Evolutionary conservation across 2,797 vertebrate genomes (phyloP).

Genomic region (Scyliorhinus canicula): DNA sequence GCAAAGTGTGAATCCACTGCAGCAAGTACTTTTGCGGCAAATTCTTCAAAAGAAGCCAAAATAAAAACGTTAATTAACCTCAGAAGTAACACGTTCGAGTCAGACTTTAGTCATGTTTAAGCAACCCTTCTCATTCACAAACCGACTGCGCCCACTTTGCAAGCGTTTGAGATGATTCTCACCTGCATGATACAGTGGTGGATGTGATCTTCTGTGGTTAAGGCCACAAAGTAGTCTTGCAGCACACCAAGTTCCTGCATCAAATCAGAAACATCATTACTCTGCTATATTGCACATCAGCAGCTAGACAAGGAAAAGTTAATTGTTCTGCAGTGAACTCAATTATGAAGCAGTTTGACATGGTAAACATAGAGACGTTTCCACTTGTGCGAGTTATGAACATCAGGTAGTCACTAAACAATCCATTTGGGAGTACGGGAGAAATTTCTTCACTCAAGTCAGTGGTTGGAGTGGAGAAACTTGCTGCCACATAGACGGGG

Average conservation of each 20-base stretch:
- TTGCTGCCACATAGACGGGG: too few species aligned
- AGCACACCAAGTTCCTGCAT: conserved; percentile 78
- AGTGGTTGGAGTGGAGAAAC: not conserved
- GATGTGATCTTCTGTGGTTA: conserved; percentile 90
- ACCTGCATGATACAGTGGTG: conserved; percentile 82
- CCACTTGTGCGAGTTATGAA: not conserved
- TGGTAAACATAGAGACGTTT: not conserved
- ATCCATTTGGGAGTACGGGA: not conserved
- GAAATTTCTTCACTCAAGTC: not conserved
- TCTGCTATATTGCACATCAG: not conserved
- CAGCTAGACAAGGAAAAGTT: not conserved
- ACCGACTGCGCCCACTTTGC: not conserved
- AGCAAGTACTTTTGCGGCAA: not conserved
- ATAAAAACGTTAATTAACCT: not conserved
- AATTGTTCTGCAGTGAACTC: not conserved
- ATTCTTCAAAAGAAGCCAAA: conserved; percentile 36
- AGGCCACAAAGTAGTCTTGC: conserved; percentile 86
- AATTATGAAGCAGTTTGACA: not conserved
- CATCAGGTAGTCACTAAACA: not conserved
- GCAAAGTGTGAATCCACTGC: not conserved
- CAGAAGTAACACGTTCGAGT: not conserved
- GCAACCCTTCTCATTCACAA: not conserved
- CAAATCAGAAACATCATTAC: conserved; percentile 29
- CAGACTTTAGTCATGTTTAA: not conserved
- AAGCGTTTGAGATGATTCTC: conserved; percentile 43